Evolutionary conservation across 2,113 vertebrate genomes (phyloP).

Genomic region (Neotoma lepida): DNA sequence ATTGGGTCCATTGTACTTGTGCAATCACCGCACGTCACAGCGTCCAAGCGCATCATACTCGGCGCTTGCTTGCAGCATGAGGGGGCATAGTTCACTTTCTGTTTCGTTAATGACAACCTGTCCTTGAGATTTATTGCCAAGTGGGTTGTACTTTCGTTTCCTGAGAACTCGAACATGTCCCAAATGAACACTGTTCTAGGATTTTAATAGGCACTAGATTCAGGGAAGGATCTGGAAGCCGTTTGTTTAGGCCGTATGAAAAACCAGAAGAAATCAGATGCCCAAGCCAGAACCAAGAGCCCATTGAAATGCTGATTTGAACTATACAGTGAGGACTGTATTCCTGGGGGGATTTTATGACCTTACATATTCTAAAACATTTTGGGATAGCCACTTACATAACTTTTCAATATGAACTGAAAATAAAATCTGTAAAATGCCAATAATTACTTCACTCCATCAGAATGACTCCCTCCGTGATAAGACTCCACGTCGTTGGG

Average conservation of each 20-base stretch:
- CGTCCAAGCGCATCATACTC: neutral
- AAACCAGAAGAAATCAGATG: neutral
- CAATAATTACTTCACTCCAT: neutral
- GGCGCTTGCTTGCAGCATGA: neutral
- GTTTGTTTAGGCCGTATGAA: neutral
- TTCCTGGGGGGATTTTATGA: neutral
- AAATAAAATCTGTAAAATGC: slow-evolving; percentile 39
- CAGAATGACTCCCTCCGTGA: neutral
- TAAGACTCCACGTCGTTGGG: neutral
- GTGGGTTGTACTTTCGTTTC: slow-evolving; percentile 45
- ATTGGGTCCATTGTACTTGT: neutral
- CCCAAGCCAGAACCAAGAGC: neutral
- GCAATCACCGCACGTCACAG: neutral
- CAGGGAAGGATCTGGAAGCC: slow-evolving; percentile 13
- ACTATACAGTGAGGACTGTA: neutral
- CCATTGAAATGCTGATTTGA: neutral
- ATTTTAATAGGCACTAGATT: neutral
- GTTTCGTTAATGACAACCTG: slow-evolving; percentile 18
- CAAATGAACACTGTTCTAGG: neutral
- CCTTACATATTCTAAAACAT: neutral
- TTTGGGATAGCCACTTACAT: neutral
- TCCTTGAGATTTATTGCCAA: slow-evolving; percentile 41
- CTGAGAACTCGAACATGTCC: neutral
- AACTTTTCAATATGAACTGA: neutral
- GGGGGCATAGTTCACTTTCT: slow-evolving; percentile 3